A percentile compares a stretch with the other conserved stretches of the same genome.
Conservation (phyloP, 2,797 vertebrate species). For the Melanotaenia boesemani region DNA sequence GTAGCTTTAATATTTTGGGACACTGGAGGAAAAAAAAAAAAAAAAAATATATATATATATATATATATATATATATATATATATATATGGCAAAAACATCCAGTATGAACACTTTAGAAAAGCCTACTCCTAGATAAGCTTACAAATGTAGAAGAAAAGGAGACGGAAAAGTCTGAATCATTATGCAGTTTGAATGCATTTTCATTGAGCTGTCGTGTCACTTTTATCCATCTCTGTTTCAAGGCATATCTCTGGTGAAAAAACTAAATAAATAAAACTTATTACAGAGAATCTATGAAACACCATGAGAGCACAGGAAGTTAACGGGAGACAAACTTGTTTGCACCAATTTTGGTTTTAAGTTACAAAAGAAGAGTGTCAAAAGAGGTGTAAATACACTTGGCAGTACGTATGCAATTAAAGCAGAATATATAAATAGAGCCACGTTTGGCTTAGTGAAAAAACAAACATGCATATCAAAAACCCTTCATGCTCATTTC, state of each 20-base stretch:
- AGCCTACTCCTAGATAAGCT: slow-evolving; percentile 47
- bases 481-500: slow-evolving; percentile 69
- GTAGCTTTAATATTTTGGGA: slow-evolving; percentile 36
- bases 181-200: slow-evolving; percentile 38
- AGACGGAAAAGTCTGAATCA: slow-evolving; percentile 29
- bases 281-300: slow-evolving; percentile 25
- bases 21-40: neutral
- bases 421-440: slow-evolving; percentile 81
- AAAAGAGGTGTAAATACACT: slow-evolving; percentile 70
- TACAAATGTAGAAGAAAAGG: slow-evolving; percentile 30
- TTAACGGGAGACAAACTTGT: slow-evolving; percentile 23
- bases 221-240: slow-evolving; percentile 43
- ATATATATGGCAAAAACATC: slow-evolving; percentile 20
- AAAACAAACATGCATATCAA: slow-evolving; percentile 80
- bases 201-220: slow-evolving; percentile 48
- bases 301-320: slow-evolving; percentile 31
- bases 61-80: neutral
- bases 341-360: slow-evolving; percentile 65
- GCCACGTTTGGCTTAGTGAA: slow-evolving; percentile 66
- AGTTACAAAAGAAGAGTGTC: slow-evolving; percentile 62
- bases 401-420: slow-evolving; percentile 78
- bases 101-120: slow-evolving; percentile 59
- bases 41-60: neutral
- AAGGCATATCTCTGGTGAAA: slow-evolving; percentile 74
- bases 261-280: slow-evolving; percentile 32